Conservation (phyloP, 2,797 vertebrate species). For the Danio tinwini region DNA sequence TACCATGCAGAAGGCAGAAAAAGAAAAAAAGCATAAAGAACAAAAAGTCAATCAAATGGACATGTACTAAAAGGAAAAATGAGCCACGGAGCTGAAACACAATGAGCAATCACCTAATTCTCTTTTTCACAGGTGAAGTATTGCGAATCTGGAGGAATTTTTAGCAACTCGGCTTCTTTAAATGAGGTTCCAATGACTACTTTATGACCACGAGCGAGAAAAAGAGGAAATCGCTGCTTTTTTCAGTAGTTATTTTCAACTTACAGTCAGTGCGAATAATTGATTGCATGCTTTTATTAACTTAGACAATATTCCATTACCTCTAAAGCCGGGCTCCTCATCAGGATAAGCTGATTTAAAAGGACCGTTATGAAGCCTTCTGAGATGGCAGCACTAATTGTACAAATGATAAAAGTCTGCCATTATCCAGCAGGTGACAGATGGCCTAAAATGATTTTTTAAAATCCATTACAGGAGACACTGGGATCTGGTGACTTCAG, state of each 20-base stretch:
- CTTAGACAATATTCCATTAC: slow-evolving; percentile 58
- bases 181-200: slow-evolving; percentile 48
- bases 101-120: slow-evolving; percentile 27
- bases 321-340: slow-evolving; percentile 50
- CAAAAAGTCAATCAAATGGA: slow-evolving; percentile 20
- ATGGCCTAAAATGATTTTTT: slow-evolving; percentile 6
- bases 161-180: slow-evolving; percentile 35
- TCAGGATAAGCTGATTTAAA: slow-evolving; percentile 49
- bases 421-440: slow-evolving; percentile 13
- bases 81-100: not conserved
- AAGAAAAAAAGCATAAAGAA: slow-evolving; percentile 15
- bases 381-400: slow-evolving; percentile 45
- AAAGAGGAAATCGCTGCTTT: slow-evolving; percentile 47
- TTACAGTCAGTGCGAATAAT: slow-evolving; percentile 51
- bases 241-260: slow-evolving; percentile 50
- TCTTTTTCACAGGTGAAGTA: slow-evolving; percentile 34
- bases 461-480: not conserved
- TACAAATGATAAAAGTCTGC: slow-evolving; percentile 39
- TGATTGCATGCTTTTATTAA: slow-evolving; percentile 61
- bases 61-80: slow-evolving; percentile 20
- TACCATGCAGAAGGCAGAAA: not conserved
- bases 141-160: slow-evolving; percentile 1
- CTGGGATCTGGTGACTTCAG: not conserved
- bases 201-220: slow-evolving; percentile 47
- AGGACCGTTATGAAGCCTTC: slow-evolving; percentile 50